Conservation (phyloP, 2,797 vertebrate species). For the Erpetoichthys calabaricus region DNA sequence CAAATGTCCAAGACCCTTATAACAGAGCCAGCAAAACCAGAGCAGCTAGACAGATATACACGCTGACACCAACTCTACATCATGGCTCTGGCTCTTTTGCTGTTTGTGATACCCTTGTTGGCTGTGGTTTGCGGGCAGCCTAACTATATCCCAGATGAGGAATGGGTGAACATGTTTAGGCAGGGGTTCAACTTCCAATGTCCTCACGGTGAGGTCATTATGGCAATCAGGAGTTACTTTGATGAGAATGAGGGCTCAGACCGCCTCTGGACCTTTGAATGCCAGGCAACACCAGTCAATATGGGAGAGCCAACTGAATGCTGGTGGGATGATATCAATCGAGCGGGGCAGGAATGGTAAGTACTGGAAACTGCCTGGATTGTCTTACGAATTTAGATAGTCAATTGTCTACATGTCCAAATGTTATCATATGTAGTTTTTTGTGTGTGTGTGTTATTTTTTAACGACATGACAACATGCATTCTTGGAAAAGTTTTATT, state of each 20-base stretch:
- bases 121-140: conserved; percentile 47
- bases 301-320: conserved; percentile 81
- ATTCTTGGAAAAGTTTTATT: too few species aligned
- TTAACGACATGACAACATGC: too few species aligned
- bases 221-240: conserved; percentile 77
- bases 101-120: conserved; percentile 43
- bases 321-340: conserved; percentile 97
- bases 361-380: conserved; percentile 21
- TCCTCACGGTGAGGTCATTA: conserved; percentile 73
- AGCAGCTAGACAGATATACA: conserved; percentile 29
- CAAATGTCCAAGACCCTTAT: conserved; percentile 60
- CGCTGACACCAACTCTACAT: conserved; percentile 35
- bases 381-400: too few species aligned
- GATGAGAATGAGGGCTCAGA: conserved; percentile 74
- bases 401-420: too few species aligned
- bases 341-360: conserved; percentile 85
- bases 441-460: too few species aligned
- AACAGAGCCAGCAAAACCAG: conserved; percentile 40
- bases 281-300: conserved; percentile 65
- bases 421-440: too few species aligned
- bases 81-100: conserved; percentile 56
- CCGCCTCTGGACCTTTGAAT: conserved; percentile 83
- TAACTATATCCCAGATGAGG: conserved; percentile 57
- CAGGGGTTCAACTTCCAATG: conserved; percentile 96
- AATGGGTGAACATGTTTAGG: conserved; percentile 73